These are phyloP conservation scores for Xiphias gladius DNA, from an alignment of 2,113 vertebrate genomes.

Conservation along the genomic window DNA sequence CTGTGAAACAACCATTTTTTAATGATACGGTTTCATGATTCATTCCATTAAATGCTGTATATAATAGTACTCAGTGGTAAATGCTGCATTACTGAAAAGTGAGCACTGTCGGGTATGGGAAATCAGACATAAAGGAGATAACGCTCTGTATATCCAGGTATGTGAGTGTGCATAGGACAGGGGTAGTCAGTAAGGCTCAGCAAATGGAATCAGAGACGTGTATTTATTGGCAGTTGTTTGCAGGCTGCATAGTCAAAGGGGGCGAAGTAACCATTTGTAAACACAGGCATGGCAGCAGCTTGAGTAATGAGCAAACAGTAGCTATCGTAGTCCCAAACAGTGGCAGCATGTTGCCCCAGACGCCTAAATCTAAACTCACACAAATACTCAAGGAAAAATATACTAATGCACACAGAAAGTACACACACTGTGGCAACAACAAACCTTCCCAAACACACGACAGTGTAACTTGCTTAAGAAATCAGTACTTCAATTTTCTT, in stretches of 20 bases:
- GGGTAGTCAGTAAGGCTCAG: not conserved
- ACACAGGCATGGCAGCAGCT: slow-evolving; percentile 54
- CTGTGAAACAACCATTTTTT: not conserved
- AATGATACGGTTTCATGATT: not conserved
- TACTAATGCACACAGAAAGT: slow-evolving; percentile 16
- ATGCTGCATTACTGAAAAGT: not conserved
- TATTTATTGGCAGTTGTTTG: slow-evolving; percentile 49
- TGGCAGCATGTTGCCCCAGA: slow-evolving; percentile 51
- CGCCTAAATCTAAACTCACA: slow-evolving; percentile 22
- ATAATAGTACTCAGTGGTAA: not conserved
- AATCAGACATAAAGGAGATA: slow-evolving; percentile 8
- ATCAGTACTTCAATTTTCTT: not conserved
- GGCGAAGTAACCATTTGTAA: slow-evolving; percentile 66
- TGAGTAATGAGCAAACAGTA: slow-evolving; percentile 74
- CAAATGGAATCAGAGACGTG: not conserved
- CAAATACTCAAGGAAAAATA: slow-evolving; percentile 38
- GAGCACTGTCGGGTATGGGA: not conserved
- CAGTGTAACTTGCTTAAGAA: not conserved
- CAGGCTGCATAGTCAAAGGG: slow-evolving; percentile 37
- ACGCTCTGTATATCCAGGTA: not conserved
- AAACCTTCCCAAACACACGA: not conserved
- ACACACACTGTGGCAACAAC: slow-evolving; percentile 3
- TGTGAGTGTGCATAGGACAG: not conserved
- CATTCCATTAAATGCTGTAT: not conserved
- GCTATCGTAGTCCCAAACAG: slow-evolving; percentile 60